These are phyloP conservation scores for Neodontobutis hainanensis DNA, from an alignment of 2,113 vertebrate genomes.

Conservation along the genomic window DNA sequence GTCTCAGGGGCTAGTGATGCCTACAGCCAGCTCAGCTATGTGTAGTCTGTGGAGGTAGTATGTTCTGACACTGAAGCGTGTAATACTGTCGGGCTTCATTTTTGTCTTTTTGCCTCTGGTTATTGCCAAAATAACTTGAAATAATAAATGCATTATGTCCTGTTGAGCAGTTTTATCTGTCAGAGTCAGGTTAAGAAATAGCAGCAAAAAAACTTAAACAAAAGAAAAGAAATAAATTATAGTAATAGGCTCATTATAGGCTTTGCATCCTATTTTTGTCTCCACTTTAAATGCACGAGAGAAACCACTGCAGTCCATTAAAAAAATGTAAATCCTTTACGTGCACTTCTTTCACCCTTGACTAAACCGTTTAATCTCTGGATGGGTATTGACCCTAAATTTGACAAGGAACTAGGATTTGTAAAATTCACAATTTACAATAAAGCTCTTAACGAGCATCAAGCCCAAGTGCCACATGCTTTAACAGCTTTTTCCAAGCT, in stretches of 20 bases:
- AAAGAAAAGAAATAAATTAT: too few relatives aligned
- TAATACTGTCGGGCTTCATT: neutral
- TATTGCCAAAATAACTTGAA: too few relatives aligned
- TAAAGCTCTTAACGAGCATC: slow-evolving; percentile 52
- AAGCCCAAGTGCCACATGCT: slow-evolving; percentile 38
- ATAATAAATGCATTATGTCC: too few relatives aligned
- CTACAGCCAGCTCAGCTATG: neutral
- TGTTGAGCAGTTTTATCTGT: too few relatives aligned
- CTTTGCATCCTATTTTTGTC: too few relatives aligned
- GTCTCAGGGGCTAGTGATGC: slow-evolving; percentile 36
- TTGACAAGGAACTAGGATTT: slow-evolving; percentile 48
- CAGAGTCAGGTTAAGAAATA: too few relatives aligned
- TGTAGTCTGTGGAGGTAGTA: slow-evolving; percentile 26
- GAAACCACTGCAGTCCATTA: too few relatives aligned
- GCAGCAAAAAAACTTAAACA: too few relatives aligned
- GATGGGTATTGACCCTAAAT: slow-evolving; percentile 14
- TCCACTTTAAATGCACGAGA: too few relatives aligned
- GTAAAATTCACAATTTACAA: slow-evolving; percentile 44
- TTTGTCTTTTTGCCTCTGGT: too few relatives aligned
- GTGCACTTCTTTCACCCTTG: slow-evolving; percentile 17
- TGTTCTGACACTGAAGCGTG: slow-evolving; percentile 31
- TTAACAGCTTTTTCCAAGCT: slow-evolving; percentile 71
- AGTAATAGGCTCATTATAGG: too few relatives aligned
- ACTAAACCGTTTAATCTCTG: slow-evolving; percentile 12
- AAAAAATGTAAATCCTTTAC: neutral